Evolutionary conservation across 2,797 vertebrate genomes (phyloP).

Genomic region (Acanthiza pusilla): DNA sequence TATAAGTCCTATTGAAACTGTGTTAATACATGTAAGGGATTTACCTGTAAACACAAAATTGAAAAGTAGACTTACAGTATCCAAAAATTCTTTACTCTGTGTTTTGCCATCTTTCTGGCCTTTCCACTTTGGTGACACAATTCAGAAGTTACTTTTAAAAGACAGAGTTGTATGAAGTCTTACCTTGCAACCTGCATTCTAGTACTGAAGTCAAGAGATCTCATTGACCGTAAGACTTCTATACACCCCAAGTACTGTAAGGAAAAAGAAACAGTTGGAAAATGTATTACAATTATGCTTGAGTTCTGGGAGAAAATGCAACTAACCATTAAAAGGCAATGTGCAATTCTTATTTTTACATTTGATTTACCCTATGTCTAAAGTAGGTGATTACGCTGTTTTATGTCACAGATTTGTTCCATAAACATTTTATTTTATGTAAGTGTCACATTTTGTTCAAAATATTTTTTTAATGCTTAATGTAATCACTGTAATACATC

Average conservation of each 20-base stretch:
- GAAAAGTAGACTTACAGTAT: neutral
- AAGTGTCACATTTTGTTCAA: neutral
- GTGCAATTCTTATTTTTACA: neutral
- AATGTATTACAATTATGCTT: neutral
- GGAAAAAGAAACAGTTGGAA: constrained; percentile 52
- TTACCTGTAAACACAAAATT: neutral
- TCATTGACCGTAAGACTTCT: constrained; percentile 97
- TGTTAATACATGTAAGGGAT: neutral
- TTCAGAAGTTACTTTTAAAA: neutral
- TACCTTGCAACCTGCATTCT: constrained; percentile 97
- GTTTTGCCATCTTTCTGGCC: neutral
- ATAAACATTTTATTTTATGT: neutral
- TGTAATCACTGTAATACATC: neutral
- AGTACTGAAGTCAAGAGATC: constrained; percentile 95
- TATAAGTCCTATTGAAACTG: neutral
- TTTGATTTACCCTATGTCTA: neutral
- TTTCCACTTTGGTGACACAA: neutral
- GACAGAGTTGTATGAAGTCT: neutral
- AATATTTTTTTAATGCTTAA: neutral
- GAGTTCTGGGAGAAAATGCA: neutral
- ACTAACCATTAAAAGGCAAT: neutral
- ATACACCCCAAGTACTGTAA: constrained; percentile 96
- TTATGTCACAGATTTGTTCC: neutral
- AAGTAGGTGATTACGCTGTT: neutral
- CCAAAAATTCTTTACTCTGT: neutral